Base-by-base conservation (phyloP, 2,113 vertebrate species). In the Amblyopsis rosae region DNA sequence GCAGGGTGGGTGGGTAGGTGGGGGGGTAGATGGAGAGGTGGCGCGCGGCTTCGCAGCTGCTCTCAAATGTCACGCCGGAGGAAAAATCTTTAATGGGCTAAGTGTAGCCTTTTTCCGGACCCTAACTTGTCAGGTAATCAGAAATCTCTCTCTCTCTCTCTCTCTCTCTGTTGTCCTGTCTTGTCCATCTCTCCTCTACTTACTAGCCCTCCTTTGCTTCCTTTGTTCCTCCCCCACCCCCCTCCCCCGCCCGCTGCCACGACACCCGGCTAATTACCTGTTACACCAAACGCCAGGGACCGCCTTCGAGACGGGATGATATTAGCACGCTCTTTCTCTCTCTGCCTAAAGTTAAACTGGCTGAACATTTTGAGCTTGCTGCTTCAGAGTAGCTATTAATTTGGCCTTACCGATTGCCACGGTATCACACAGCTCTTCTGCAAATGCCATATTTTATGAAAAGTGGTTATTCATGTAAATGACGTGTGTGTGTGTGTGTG, bases 31-130 rank as follows among this genome's bases (percentile, higher is more conserved):
- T 95, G 96, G 94, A 93, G 90, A 94, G 93, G 94, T 94, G 94
- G 94, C 85, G 76, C 91, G 8, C 83, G 83, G 93, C 95, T 94
- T 92, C 90, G 87, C 90, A 90, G 93, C 92, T 91, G 90, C 92
- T 94, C 94, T 95, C 94, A 99, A 99, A 98, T 98, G 98, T 99
- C 98, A 98, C 89, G 90, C 91, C 93, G 93, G 89, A 65, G 70
- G 87, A 79, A 95, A 95, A 95, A 95, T 95, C 95, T 96, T 95
- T 98, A 99, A 98, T 98, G 96, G 95, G 95, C 94, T 98, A 98
- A 98, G 94, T 98, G 96, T 98, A 96, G 96, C 95, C 95, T 96
- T 98, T 98, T 41, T 41, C 35, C 95, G 94, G 93, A 95, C 94
- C 96, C 93, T 91, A 95, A 95, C 96, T 96, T 98, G 96, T 96